phyloP scores from a whole-genome alignment of 2,888 invertebrate genomes.

The Piscicola geometra region DNA sequence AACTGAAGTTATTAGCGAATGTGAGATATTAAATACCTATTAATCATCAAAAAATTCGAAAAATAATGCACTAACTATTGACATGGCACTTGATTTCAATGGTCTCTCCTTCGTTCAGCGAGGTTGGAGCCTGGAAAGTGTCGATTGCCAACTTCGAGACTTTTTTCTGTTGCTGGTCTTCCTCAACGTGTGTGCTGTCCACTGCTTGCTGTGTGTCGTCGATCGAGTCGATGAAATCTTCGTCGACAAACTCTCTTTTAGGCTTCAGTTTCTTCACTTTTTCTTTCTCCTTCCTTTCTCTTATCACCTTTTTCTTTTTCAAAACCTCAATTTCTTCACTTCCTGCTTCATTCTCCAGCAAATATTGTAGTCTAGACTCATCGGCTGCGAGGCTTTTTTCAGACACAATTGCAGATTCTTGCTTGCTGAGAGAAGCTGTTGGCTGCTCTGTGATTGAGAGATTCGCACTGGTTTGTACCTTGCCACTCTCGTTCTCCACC shows the following conservation, averaged over 20 bases:
- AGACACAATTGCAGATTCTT: not conserved
- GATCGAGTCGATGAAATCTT: not conserved
- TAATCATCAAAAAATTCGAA: too few relatives aligned
- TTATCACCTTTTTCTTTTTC: not conserved
- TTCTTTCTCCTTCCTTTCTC: not conserved
- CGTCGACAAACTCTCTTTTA: constrained; percentile 2
- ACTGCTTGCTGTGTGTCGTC: not conserved
- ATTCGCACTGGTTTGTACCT: constrained; percentile 1
- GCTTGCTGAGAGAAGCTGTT: not conserved
- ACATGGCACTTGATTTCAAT: constrained; percentile 36
- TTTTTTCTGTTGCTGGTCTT: not conserved
- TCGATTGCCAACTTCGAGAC: not conserved
- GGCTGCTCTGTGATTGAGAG: not conserved
- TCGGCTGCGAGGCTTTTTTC: not conserved
- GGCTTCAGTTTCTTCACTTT: not conserved
- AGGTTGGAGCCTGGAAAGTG: constrained; percentile 7
- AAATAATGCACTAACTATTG: constrained; percentile 31
- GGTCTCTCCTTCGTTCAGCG: constrained; percentile 35
- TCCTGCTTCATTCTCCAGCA: too few relatives aligned
- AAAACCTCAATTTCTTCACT: not conserved
- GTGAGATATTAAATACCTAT: too few relatives aligned
- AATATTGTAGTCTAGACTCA: not conserved
- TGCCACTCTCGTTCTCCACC: constrained; percentile 12
- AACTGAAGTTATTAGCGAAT: not conserved
- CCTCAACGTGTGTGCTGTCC: not conserved